Conservation (phyloP, 2,888 invertebrate genomes). For the Lochmaea crataegi region DNA sequence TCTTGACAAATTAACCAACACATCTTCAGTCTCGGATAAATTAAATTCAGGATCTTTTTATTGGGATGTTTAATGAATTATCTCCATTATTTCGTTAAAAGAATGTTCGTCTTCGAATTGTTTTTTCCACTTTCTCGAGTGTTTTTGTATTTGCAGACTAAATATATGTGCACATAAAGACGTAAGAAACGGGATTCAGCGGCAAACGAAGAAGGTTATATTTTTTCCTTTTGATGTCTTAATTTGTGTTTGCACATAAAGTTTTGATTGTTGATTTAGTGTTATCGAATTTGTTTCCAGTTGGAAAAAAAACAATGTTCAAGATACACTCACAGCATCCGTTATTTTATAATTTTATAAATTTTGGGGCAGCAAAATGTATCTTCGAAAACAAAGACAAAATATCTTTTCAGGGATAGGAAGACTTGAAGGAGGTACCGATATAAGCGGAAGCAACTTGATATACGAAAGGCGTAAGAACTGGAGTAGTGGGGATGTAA, state of each 20-base stretch:
- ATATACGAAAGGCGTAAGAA: too few relatives aligned
- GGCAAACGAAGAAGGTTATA: neutral
- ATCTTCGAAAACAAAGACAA: too few relatives aligned
- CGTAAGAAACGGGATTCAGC: neutral
- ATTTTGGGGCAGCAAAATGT: too few relatives aligned
- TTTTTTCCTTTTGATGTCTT: neutral
- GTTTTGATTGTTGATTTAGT: neutral
- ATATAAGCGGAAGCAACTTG: too few relatives aligned
- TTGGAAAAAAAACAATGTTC: too few relatives aligned
- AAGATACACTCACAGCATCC: too few relatives aligned
- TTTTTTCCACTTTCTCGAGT: neutral
- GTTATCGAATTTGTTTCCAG: neutral
- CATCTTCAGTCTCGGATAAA: neutral
- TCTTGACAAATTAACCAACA: neutral
- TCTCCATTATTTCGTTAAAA: constrained; percentile 1
- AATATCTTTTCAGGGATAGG: too few relatives aligned
- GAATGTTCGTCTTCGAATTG: neutral
- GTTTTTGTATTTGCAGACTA: neutral
- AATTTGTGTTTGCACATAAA: neutral
- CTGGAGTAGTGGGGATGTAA: too few relatives aligned
- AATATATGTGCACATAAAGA: constrained; percentile 2
- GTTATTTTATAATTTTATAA: too few relatives aligned
- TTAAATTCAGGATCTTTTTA: neutral
- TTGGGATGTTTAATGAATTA: neutral
- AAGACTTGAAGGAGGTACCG: too few relatives aligned